Evolutionary conservation across 2,113 vertebrate genomes (phyloP), one percentile per base, ranked within the genome.

Genomic region (Saccopteryx leptura): DNA sequence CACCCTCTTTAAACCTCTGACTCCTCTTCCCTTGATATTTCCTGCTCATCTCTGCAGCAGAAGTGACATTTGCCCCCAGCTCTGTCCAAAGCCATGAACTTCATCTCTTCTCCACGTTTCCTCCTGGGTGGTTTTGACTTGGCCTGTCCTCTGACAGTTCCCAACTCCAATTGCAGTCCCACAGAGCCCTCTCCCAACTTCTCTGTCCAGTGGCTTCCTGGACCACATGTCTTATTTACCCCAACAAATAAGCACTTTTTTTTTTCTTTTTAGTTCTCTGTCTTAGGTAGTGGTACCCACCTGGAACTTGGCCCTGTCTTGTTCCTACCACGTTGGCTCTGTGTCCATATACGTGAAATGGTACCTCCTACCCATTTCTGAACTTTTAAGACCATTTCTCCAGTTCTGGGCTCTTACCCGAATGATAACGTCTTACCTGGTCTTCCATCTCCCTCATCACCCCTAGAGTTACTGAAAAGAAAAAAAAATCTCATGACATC

Each of bases 331-430:
- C 5, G 1, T 21, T 9, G 2, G 19, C 26, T 21, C 18, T 18
- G 39, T 28, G 28, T 23, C 65, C 52, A 31, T 0, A 2, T 18
- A 74, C 8, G 5, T 0, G 5, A 6, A 12, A 19, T 3, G 2
- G 18, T 12, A 4, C 4, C 18, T 68, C 24, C 26, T 14, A 12
- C 61, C 9, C 10, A 2, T 7, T 46, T 72, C 54, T 1, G 6
- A 17, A n/a, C n/a, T 14, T 69, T 61, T 56, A 58, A 12, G 15
- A 1, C 39, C 9, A 7, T 18, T 17, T 82, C 60, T 58, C 13
- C 19, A 6, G 9, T 21, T 54, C 23, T 58, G 21, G 18, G 56
- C 10, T 88, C 87, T 18, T 33, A 12, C 33, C 8, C 6, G 12
- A 9, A 28, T 26, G 1, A 3, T 1, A 0, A 56, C 68, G 5